Evolutionary conservation across 1,140 invertebrate genomes (phyloP).

Genomic region (Drosophila saltans): DNA sequence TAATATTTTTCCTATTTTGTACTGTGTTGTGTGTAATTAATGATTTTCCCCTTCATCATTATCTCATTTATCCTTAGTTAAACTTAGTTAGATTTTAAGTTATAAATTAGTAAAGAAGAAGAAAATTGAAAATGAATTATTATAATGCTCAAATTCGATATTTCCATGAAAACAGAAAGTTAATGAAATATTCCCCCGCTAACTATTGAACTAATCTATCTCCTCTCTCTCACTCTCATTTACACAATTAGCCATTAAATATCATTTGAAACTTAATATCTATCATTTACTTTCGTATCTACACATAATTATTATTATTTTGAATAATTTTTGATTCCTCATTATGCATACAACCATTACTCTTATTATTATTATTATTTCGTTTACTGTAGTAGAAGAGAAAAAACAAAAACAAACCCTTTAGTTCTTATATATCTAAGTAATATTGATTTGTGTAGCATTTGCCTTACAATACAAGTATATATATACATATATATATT

Average conservation of each 20-base stretch:
- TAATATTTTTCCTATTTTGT: slow-evolving; percentile 12
- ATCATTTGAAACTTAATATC: neutral
- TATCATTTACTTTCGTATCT: neutral
- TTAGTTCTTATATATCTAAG: slow-evolving; percentile 48
- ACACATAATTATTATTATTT: neutral
- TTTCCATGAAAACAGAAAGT: neutral
- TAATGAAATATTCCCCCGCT: neutral
- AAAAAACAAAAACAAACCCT: slow-evolving; percentile 4
- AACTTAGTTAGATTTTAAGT: neutral
- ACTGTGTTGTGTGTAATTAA: slow-evolving; percentile 41
- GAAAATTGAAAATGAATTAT: neutral
- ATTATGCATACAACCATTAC: slow-evolving; percentile 28
- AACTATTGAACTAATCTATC: too few species aligned
- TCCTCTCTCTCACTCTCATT: too few species aligned
- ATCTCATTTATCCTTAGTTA: slow-evolving; percentile 5
- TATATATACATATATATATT: neutral
- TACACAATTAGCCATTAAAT: neutral
- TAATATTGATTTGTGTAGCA: slow-evolving; percentile 68
- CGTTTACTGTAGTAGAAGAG: slow-evolving; percentile 33
- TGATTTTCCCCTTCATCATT: neutral
- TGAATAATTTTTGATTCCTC: neutral
- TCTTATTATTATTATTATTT: slow-evolving; percentile 45
- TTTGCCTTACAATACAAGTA: slow-evolving; percentile 56
- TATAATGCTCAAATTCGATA: neutral
- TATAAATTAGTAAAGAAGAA: neutral